Evolutionary conservation across 2,888 invertebrate species (phyloP).

Genomic region (Xestobium rufovillosum): DNA sequence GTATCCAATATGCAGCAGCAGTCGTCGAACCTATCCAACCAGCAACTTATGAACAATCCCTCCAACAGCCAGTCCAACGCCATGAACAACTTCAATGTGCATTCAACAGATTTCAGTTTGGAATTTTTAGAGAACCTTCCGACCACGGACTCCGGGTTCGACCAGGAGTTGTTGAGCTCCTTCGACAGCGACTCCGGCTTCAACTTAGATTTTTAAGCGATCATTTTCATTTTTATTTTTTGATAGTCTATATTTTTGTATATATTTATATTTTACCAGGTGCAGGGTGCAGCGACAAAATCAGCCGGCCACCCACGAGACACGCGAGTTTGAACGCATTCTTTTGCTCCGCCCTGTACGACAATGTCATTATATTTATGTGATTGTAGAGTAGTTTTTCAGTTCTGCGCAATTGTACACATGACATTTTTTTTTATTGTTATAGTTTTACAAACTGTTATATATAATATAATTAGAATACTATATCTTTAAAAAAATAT

Average conservation of each 20-base stretch:
- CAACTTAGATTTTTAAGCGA: slow-evolving; percentile 45
- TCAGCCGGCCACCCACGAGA: too few species aligned
- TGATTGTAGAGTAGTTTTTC: too few species aligned
- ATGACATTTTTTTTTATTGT: too few species aligned
- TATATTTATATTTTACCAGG: slow-evolving; percentile 31
- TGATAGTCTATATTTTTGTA: slow-evolving; percentile 36
- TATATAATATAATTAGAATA: too few species aligned
- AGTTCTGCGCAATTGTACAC: too few species aligned
- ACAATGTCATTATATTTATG: too few species aligned
- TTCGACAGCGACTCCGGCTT: slow-evolving; percentile 68
- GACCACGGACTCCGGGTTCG: slow-evolving; percentile 66
- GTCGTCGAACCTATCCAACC: slow-evolving; percentile 22
- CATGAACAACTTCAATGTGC: slow-evolving; percentile 47
- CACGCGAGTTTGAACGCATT: too few species aligned
- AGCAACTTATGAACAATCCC: slow-evolving; percentile 36
- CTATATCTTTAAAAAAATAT: too few species aligned
- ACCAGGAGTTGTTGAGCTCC: slow-evolving; percentile 76
- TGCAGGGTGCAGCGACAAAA: too few species aligned
- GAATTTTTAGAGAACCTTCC: slow-evolving; percentile 81
- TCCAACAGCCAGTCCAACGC: slow-evolving; percentile 32
- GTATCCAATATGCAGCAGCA: slow-evolving; percentile 25
- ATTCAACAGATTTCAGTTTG: slow-evolving; percentile 64
- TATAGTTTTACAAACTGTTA: too few species aligned
- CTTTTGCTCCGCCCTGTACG: too few species aligned
- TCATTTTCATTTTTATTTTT: slow-evolving; percentile 27